A percentile compares a stretch with the other conserved stretches of the same genome.
Evolutionary conservation across 2,113 vertebrate species (phyloP).

Genomic region (Marmota monax): DNA sequence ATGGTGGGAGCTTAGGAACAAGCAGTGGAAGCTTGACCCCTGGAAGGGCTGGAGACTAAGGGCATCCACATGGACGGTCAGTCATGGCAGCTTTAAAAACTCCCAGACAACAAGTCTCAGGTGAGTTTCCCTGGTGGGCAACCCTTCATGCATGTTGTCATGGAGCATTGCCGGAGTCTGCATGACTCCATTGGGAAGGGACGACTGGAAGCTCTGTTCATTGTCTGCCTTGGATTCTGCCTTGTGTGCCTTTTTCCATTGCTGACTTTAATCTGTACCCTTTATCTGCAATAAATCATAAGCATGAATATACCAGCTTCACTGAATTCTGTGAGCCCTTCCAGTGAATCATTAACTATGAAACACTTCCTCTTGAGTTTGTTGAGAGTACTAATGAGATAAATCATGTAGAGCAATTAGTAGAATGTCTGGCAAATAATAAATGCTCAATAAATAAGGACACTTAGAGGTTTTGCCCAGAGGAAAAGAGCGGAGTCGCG

Average conservation of each 20-base stretch:
- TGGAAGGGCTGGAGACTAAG: background rate
- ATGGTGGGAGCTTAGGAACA: background rate
- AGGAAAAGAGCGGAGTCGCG: background rate
- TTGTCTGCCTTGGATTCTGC: background rate
- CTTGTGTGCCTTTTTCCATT: background rate
- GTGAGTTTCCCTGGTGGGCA: background rate
- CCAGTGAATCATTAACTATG: background rate
- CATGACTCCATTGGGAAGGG: background rate
- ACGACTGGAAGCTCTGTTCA: background rate
- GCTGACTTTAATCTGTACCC: slow-evolving; percentile 26
- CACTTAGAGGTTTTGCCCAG: background rate
- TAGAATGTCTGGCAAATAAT: background rate
- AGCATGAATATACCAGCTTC: background rate
- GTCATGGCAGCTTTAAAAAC: background rate
- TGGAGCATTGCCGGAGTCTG: background rate
- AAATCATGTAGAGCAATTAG: background rate
- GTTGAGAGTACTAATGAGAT: background rate
- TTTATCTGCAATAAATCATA: background rate
- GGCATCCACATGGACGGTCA: background rate
- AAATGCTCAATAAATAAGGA: background rate
- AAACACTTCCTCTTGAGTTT: background rate
- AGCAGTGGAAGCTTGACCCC: background rate
- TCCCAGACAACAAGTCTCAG: background rate
- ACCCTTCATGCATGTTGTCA: background rate
- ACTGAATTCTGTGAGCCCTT: background rate